Base-by-base conservation (phyloP, 2,888 invertebrate genomes). In the Rhamphomyia laevipes region DNA sequence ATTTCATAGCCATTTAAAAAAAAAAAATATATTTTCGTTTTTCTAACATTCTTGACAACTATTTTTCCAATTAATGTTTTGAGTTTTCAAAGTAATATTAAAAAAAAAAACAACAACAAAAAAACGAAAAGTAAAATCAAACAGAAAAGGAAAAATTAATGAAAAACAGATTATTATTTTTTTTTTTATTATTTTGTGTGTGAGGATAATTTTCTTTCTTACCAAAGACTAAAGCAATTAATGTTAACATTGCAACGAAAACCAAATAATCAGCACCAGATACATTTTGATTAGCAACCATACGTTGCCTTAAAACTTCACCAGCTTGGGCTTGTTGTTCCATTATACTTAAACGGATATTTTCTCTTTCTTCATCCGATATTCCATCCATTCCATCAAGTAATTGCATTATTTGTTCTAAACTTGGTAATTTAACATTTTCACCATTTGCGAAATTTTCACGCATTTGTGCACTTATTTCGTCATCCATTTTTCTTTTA, bases 331-430 rank as follows among this genome's bases (percentile, higher is more conserved):
- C 62, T 16, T 69, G 63, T 2, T 67, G 58, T 27, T 57, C 70
- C 0, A 68, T 57, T 41, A 80, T 55, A 59, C 75, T 66, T 2
- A 64, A 65, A 43, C 67, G 70, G 11, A 81, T 55, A 46, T 68
- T 71, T 21, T 75, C 73, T 55, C 73, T 77, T 42, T 78, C 73
- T 30, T 77, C 77, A 2, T 80, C 79, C 37, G 72, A 64, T 3
- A 81, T 53, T 1, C 73, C 75, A n/a, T 53, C 15, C 46, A 76
- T 66, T 0, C 68, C 60, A 4, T 80, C 74, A n/a, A 80, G 59
- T 64, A 77, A 67, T n/a, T 73, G 70, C 15, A 79, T 51, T 1
- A 80, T 53, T 41, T 77, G 70, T 33, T 76, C 74, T 2, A 70
- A 59, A 0, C 73, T 67, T 0, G 78, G 76, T 13, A 74, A 64